Evolutionary conservation across 2,888 invertebrate species (phyloP).

Genomic region (Linnaemya vulpina): DNA sequence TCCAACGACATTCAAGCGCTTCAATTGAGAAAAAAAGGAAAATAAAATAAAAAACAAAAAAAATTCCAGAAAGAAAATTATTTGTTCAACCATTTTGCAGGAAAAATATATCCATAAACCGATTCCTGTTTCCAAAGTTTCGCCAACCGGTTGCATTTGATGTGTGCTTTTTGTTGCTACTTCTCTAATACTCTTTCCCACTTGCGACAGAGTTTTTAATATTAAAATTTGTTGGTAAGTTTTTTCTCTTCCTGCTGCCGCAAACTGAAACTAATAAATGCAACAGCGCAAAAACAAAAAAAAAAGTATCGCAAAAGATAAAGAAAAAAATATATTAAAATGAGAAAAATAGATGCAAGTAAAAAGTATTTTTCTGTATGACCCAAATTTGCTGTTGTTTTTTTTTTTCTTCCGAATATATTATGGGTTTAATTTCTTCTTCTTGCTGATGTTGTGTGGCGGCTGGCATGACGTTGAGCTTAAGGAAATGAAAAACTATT

Average conservation of each 20-base stretch:
- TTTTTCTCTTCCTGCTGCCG: slow-evolving; percentile 7
- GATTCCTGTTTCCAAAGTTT: slow-evolving; percentile 1
- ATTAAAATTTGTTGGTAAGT: slow-evolving; percentile 72
- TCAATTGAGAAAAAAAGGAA: background rate
- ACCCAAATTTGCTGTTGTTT: slow-evolving; percentile 54
- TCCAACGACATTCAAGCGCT: slow-evolving; percentile 45
- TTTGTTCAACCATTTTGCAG: slow-evolving; percentile 21
- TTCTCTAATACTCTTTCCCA: slow-evolving; percentile 61
- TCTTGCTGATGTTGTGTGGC: background rate
- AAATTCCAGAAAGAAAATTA: no score
- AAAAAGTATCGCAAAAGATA: no score
- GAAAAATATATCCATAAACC: slow-evolving; percentile 30
- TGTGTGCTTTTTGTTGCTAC: slow-evolving; percentile 68
- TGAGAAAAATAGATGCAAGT: background rate
- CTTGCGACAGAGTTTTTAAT: slow-evolving; percentile 71
- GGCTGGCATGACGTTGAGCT: slow-evolving; percentile 7
- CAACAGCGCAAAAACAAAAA: background rate
- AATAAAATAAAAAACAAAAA: background rate
- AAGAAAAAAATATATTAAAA: background rate
- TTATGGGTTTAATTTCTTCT: slow-evolving; percentile 28
- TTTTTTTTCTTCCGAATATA: slow-evolving; percentile 30
- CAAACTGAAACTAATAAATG: slow-evolving; percentile 11
- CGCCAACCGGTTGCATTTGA: slow-evolving; percentile 70
- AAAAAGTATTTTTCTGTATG: slow-evolving; percentile 29
- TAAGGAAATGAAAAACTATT: slow-evolving; percentile 65